Conservation (phyloP, 2,113 vertebrate species). For the Gambusia affinis region DNA sequence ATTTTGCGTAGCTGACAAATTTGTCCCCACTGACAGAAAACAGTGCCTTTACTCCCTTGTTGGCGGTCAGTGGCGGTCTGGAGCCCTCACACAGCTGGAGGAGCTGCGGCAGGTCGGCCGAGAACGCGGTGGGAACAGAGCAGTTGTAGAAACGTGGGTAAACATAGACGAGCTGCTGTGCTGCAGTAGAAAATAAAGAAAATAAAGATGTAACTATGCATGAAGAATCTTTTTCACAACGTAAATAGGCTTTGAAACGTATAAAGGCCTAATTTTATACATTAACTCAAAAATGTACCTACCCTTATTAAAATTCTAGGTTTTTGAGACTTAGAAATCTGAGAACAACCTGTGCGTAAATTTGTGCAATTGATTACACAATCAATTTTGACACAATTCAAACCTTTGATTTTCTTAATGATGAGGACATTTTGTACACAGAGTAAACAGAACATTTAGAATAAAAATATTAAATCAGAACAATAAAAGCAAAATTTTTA, state of each 20-base stretch:
- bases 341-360: too few relatives aligned
- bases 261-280: not conserved
- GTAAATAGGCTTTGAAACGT: too few relatives aligned
- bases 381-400: not conserved
- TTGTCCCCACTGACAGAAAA: slow-evolving; percentile 80
- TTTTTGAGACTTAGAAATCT: not conserved
- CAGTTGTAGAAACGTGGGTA: slow-evolving; percentile 90
- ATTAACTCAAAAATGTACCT: not conserved
- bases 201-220: accelerated
- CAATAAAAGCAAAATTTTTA: not conserved
- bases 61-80: slow-evolving; percentile 54
- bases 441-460: not conserved
- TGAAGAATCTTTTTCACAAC: not conserved
- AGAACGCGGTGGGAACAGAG: slow-evolving; percentile 83
- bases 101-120: slow-evolving; percentile 77
- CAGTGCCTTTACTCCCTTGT: slow-evolving; percentile 72
- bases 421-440: not conserved
- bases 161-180: slow-evolving; percentile 83
- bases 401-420: not conserved
- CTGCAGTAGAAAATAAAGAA: slow-evolving; percentile 65
- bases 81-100: slow-evolving; percentile 79
- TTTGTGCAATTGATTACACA: not conserved
- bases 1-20: slow-evolving; percentile 91
- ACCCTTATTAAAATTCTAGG: not conserved
- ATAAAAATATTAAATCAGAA: not conserved